Percentiles rank a stretch among this genome's conserved stretches.
Conservation (phyloP, 2,113 vertebrate genomes). For the Elaphurus davidianus region DNA sequence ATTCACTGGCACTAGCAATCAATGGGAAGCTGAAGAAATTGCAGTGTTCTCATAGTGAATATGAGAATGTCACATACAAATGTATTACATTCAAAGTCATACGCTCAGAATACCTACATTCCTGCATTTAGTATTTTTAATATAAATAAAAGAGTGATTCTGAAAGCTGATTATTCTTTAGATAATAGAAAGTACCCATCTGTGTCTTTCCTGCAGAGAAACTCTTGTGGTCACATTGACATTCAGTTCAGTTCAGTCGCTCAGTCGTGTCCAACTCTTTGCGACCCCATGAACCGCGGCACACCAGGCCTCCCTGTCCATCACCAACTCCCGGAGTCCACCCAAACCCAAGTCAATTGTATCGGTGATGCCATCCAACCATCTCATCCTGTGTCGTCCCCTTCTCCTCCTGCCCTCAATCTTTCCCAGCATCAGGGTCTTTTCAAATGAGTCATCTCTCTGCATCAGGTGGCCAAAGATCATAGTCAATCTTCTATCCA, state of each 20-base stretch:
- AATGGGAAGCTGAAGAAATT: not conserved
- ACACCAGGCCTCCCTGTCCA: no score
- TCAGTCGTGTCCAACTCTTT: no score
- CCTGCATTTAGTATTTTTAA: not conserved
- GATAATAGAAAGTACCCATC: not conserved
- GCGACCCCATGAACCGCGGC: no score
- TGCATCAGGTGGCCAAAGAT: not conserved
- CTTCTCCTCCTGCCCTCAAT: no score
- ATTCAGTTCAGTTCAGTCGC: not conserved
- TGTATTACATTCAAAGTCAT: not conserved
- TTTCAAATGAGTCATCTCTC: no score
- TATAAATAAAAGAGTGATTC: not conserved
- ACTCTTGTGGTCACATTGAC: not conserved
- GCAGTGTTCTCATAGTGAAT: not conserved
- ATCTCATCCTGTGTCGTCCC: no score
- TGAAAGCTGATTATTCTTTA: not conserved
- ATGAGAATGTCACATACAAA: not conserved
- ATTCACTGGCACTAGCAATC: not conserved
- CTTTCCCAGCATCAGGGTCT: no score
- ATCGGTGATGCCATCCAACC: no score
- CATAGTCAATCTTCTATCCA: not conserved
- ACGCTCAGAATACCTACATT: not conserved
- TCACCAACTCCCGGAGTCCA: no score
- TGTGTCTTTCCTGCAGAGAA: not conserved
- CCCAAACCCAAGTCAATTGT: no score